Evolutionary conservation across 2,797 vertebrate species (phyloP).

Genomic region (Pygocentrus nattereri): DNA sequence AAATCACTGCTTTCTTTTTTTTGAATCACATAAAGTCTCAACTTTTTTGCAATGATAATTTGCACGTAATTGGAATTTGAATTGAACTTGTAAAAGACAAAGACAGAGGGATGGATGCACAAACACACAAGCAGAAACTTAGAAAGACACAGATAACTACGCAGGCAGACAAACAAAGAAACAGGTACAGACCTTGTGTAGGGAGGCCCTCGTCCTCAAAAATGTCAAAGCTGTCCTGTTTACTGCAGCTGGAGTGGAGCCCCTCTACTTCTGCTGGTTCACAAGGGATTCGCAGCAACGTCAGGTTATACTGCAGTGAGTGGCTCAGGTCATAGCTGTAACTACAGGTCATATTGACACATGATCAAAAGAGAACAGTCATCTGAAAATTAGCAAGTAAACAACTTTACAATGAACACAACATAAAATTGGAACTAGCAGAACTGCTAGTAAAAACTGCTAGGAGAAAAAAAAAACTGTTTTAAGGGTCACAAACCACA

Average conservation of each 20-base stretch:
- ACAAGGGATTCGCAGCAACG: slow-evolving; percentile 86
- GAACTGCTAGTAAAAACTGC: no score
- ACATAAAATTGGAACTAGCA: no score
- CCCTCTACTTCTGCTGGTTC: slow-evolving; percentile 83
- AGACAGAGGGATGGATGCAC: not conserved
- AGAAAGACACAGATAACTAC: not conserved
- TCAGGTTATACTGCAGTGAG: slow-evolving; percentile 96
- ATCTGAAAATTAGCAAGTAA: not conserved
- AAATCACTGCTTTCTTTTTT: no score
- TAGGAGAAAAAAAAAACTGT: no score
- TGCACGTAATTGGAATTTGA: no score
- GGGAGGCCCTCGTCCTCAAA: slow-evolving; percentile 96
- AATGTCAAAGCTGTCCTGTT: slow-evolving; percentile 95
- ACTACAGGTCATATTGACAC: slow-evolving; percentile 71
- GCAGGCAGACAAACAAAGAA: not conserved
- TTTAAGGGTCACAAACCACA: not conserved
- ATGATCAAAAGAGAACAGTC: slow-evolving; percentile 8
- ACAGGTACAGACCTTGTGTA: slow-evolving; percentile 81
- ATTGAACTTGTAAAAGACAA: no score
- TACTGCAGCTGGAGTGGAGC: slow-evolving; percentile 74
- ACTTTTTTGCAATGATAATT: no score
- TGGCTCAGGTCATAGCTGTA: slow-evolving; percentile 98
- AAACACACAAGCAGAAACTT: not conserved
- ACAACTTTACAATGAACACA: no score
- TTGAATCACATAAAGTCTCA: no score